Base-by-base conservation (phyloP, 2,797 vertebrate species). In the Gila robusta region DNA sequence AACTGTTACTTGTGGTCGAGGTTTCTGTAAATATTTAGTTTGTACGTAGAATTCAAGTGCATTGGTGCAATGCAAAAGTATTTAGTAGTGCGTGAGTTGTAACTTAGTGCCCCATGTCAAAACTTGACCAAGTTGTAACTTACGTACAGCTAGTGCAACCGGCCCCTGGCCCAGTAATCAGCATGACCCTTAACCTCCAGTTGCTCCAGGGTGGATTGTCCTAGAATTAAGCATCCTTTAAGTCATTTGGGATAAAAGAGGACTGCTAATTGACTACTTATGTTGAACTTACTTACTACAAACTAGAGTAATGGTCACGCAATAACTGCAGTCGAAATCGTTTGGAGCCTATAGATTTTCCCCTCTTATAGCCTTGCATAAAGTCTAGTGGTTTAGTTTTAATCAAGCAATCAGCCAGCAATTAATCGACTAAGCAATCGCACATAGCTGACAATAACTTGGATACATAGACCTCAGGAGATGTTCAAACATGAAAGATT, bases 381-480 rank as follows among this genome's bases (percentile, higher is more conserved):
- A 67, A 37, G 73, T 39, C 62, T 77, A 54, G 62, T 54, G 23
- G 47, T 79, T 71, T 85, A 71, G 83, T 52, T 85, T 39, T 79
- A 59, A 49, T 85, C 69, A 73, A 79, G 49, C 66, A 82, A 56
- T 85, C 41, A 72, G 52, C 77, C 52, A 52, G 49, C 54, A 73
- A 49, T 80, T 47, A 79, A 85, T 32, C 6, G 69, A 80, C 41
- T 64, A 37, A 52, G 44, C 16, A 14, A 10, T 81, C 56, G 74
- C 6, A 1, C 44, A 32, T 74, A 73, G 56, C 84, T 81, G 44
- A 81, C 28, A 86, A 67, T 66, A 73, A 72, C 78, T 49, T 62
- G 54, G 69, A 39, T 85, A 37, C 77, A 44, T 59, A 64, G 77
- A 80, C 83, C 67, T 80, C 76, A 64, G 28, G 54, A 81, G 78